phyloP scores from a whole-genome alignment of 2,113 vertebrate genomes.

The Oxyura jamaicensis region DNA sequence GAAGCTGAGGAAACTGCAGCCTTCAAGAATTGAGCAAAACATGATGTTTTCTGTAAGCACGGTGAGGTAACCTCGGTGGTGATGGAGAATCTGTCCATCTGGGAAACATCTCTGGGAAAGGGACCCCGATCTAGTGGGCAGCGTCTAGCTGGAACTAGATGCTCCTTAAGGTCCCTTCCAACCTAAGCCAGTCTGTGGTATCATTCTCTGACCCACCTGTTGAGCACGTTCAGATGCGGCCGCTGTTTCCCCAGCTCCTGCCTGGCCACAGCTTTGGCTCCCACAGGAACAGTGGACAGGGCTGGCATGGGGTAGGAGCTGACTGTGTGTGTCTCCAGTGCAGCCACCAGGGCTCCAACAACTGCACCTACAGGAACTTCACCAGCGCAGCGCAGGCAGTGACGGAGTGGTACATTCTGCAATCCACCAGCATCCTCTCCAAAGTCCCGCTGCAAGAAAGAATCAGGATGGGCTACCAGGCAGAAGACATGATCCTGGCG shows the following conservation, averaged over 20 bases:
- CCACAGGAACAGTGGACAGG: background rate
- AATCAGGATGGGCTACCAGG: slow-evolving; percentile 76
- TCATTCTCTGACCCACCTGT: too few relatives aligned
- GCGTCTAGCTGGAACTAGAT: too few relatives aligned
- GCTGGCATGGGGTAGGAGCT: background rate
- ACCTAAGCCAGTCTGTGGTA: too few relatives aligned
- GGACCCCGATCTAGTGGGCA: too few relatives aligned
- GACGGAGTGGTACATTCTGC: slow-evolving; percentile 81
- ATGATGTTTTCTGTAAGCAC: background rate
- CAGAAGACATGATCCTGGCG: slow-evolving; percentile 79
- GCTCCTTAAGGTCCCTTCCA: too few relatives aligned
- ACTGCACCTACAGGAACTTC: slow-evolving; percentile 80
- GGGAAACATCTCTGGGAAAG: background rate
- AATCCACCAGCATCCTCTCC: slow-evolving; percentile 82
- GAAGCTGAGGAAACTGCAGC: background rate
- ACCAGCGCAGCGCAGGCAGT: slow-evolving; percentile 78
- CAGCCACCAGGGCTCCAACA: slow-evolving; percentile 23
- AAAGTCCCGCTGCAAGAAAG: slow-evolving; percentile 59
- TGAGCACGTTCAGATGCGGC: background rate
- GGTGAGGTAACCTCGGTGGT: background rate
- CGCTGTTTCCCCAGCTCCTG: fast-evolving
- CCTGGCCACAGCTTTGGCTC: fast-evolving
- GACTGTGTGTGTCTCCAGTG: slow-evolving; percentile 69
- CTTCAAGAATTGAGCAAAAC: background rate
- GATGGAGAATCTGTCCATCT: background rate